phyloP scores from a whole-genome alignment of 2,888 invertebrate genomes.

The Camponotus fellah region DNA sequence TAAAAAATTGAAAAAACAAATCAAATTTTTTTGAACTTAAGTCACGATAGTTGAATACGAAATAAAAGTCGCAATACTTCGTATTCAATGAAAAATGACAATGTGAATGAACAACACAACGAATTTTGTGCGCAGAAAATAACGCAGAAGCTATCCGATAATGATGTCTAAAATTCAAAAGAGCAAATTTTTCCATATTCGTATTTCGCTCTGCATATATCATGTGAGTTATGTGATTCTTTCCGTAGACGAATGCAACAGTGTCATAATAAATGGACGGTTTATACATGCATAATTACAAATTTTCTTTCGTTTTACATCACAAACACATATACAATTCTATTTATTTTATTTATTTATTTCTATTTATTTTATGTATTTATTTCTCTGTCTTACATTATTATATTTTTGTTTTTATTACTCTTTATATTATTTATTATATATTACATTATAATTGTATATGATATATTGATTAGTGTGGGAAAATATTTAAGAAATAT shows the following conservation, averaged over 20 bases:
- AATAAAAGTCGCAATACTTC: neutral
- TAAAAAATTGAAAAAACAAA: no score
- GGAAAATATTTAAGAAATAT: neutral
- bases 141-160: slow-evolving; percentile 64
- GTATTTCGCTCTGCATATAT: slow-evolving; percentile 23
- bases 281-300: neutral
- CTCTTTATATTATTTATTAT: neutral
- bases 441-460: slow-evolving; percentile 76
- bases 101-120: slow-evolving; percentile 36
- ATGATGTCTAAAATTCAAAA: slow-evolving; percentile 68
- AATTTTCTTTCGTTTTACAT: neutral
- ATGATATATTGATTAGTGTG: neutral
- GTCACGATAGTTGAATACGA: neutral
- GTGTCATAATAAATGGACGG: neutral
- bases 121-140: slow-evolving; percentile 72
- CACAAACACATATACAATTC: neutral
- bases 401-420: neutral
- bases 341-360: neutral
- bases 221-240: neutral
- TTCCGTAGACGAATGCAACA: neutral
- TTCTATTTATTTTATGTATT: neutral
- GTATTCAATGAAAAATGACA: slow-evolving; percentile 49
- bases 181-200: slow-evolving; percentile 69
- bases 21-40: no score
- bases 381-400: no score